These are phyloP conservation scores for Pseudoatta argentina DNA, from an alignment of 1,140 invertebrate genomes.

Conservation along the genomic window DNA sequence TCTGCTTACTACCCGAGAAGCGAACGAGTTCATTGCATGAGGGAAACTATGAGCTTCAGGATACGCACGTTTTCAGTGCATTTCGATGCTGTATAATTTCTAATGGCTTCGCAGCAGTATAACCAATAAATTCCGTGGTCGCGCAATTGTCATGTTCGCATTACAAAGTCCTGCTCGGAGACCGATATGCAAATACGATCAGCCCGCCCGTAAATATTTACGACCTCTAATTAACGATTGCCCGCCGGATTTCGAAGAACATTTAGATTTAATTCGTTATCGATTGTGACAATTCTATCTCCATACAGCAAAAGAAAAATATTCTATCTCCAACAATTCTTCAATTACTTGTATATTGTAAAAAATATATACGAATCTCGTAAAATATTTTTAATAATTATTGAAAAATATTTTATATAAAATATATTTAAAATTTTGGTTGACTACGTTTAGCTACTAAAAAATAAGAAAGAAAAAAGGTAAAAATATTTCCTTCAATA, in stretches of 20 bases:
- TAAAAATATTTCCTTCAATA: conserved; percentile 1
- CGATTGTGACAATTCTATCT: not conserved
- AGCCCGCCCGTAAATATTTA: conserved; percentile 46
- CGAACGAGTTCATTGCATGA: not conserved
- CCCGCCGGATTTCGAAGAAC: conserved; percentile 35
- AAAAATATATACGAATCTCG: not conserved
- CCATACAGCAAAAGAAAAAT: not conserved
- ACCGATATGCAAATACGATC: conserved; percentile 47
- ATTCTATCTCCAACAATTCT: not conserved
- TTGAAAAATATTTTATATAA: not conserved
- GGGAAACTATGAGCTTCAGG: conserved; percentile 1
- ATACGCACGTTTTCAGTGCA: conserved; percentile 33
- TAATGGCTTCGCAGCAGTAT: conserved; percentile 34
- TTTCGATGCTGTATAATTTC: conserved; percentile 42
- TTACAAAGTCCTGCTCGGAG: conserved; percentile 29
- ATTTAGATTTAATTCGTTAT: conserved; percentile 45
- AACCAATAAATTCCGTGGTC: conserved; percentile 13
- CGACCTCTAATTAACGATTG: conserved; percentile 42
- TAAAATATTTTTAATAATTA: not conserved
- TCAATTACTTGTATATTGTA: not conserved
- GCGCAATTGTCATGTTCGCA: conserved; percentile 37
- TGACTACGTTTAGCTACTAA: not conserved
- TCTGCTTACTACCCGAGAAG: not conserved
- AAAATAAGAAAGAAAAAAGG: not conserved
- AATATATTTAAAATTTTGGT: not conserved